phyloP scores from a whole-genome alignment of 2,797 vertebrate genomes.

The Alcedo atthis region DNA sequence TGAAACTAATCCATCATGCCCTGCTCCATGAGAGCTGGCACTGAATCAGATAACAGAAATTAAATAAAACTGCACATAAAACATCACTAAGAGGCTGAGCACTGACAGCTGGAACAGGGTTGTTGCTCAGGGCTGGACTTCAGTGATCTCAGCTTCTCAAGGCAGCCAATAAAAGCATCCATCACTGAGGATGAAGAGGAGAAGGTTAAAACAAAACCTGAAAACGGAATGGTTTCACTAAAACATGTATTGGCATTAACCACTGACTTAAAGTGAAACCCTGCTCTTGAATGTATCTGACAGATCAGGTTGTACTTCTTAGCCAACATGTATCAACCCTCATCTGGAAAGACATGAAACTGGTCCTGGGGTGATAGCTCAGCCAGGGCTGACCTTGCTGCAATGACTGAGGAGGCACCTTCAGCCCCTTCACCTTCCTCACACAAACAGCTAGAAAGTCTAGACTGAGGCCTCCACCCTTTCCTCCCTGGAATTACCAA shows the following conservation, averaged over 20 bases:
- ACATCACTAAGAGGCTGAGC: neutral
- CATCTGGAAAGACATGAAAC: neutral
- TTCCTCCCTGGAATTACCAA: neutral
- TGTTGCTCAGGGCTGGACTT: rapidly evolving
- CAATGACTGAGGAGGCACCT: neutral
- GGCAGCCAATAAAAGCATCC: neutral
- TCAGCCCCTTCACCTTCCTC: neutral
- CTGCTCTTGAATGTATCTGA: neutral
- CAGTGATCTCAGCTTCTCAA: neutral
- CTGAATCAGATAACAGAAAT: neutral
- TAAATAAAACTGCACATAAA: neutral
- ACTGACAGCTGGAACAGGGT: neutral
- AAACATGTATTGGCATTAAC: neutral
- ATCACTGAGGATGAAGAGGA: neutral
- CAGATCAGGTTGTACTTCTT: neutral
- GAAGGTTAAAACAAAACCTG: neutral
- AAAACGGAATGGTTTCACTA: neutral
- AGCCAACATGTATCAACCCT: neutral
- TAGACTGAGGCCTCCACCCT: neutral
- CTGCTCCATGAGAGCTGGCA: neutral
- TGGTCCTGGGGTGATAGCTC: neutral
- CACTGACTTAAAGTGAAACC: neutral
- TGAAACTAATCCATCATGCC: neutral
- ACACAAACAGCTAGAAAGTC: rapidly evolving
- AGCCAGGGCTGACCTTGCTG: neutral